Evolutionary conservation across 2,113 vertebrate species (phyloP).

Genomic region (Spheniscus mendiculus): DNA sequence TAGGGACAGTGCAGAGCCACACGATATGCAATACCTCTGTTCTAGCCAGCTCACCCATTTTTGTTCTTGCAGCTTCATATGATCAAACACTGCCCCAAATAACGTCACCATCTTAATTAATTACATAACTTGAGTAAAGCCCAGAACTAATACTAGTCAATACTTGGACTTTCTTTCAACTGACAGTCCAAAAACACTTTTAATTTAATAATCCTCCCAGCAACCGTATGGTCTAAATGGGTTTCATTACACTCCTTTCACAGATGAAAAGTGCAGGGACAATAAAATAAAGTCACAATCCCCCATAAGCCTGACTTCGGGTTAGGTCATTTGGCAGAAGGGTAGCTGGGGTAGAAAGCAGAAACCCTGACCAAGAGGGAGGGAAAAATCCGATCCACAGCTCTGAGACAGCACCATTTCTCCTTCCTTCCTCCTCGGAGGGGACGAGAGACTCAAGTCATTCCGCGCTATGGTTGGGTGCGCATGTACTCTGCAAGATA

Average conservation of each 20-base stretch:
- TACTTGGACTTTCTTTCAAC: not conserved
- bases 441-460: not conserved
- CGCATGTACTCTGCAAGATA: not conserved
- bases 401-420: not conserved
- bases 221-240: not conserved
- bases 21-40: accelerated
- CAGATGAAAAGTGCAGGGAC: not conserved
- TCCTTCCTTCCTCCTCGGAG: not conserved
- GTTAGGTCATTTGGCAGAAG: not conserved
- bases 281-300: not conserved
- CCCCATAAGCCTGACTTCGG: not conserved
- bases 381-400: not conserved
- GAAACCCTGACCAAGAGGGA: not conserved
- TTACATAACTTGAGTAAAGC: not conserved
- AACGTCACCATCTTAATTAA: not conserved
- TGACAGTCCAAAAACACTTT: not conserved
- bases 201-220: not conserved
- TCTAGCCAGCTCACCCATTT: not conserved
- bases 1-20: not conserved
- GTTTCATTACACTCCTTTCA: not conserved
- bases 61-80: not conserved
- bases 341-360: not conserved
- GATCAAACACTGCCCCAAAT: not conserved
- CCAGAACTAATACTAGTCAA: not conserved
- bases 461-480: not conserved